A percentile compares a stretch with the other conserved stretches of the same genome.
Evolutionary conservation across 2,888 invertebrate genomes (phyloP).

Genomic region (Leptarthrus brevirostris): DNA sequence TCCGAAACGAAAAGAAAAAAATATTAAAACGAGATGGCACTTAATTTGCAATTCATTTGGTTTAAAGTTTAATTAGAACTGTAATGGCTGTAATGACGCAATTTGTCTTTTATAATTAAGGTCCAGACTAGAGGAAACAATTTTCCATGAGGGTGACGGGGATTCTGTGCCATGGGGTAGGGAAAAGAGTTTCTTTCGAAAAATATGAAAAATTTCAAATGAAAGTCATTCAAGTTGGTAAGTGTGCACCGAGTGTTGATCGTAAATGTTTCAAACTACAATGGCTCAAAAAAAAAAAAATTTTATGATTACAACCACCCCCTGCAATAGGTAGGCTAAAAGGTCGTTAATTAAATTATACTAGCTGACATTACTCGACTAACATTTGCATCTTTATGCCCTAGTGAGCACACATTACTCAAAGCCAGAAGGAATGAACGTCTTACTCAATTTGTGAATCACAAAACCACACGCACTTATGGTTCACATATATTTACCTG

Average conservation of each 20-base stretch:
- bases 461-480: slow-evolving; percentile 58
- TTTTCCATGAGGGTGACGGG: background rate
- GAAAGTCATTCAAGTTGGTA: too few relatives aligned
- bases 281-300: too few relatives aligned
- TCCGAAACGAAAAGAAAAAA: slow-evolving; percentile 17
- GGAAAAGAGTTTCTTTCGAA: background rate
- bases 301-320: background rate
- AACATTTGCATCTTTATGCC: slow-evolving; percentile 44
- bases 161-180: background rate
- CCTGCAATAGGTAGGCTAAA: background rate
- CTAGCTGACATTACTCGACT: slow-evolving; percentile 51
- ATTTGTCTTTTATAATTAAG: slow-evolving; percentile 52
- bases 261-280: too few relatives aligned
- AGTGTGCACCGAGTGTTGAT: too few relatives aligned
- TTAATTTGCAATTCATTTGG: slow-evolving; percentile 64
- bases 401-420: slow-evolving; percentile 24
- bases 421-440: slow-evolving; percentile 51
- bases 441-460: slow-evolving; percentile 58
- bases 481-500: slow-evolving; percentile 57
- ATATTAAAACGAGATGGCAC: slow-evolving; percentile 56
- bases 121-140: background rate
- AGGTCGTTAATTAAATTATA: slow-evolving; percentile 49
- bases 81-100: slow-evolving; percentile 51
- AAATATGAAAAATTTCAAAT: background rate
- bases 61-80: slow-evolving; percentile 53